These are phyloP conservation scores for Uloborus plumipes DNA, from an alignment of 2,888 invertebrate species.

Conservation along the genomic window DNA sequence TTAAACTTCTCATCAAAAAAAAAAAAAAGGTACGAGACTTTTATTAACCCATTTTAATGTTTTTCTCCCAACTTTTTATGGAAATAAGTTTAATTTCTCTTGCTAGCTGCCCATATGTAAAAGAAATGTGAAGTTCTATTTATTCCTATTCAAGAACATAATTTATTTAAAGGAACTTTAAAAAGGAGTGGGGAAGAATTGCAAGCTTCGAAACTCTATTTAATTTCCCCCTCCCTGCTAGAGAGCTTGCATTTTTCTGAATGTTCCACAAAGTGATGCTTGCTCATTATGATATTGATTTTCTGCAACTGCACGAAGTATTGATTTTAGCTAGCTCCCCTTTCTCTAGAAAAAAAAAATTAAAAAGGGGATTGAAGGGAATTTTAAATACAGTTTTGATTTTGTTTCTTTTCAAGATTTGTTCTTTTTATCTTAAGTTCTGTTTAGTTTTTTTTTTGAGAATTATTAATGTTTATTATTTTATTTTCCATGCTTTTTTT, in stretches of 20 bases:
- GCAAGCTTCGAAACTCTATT: slow-evolving; percentile 31
- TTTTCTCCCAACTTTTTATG: too few species aligned
- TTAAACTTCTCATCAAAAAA: too few species aligned
- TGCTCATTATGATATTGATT: slow-evolving; percentile 64
- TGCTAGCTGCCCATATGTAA: too few species aligned
- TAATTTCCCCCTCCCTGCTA: slow-evolving; percentile 33
- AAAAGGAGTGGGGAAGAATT: slow-evolving; percentile 5
- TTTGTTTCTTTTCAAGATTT: too few species aligned
- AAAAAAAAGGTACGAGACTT: too few species aligned
- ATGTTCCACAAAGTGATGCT: slow-evolving; percentile 53
- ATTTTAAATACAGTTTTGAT: slow-evolving; percentile 28
- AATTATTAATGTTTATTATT: too few species aligned
- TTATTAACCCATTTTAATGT: too few species aligned
- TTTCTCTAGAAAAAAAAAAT: slow-evolving; percentile 35
- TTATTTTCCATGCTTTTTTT: not conserved
- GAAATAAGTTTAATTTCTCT: too few species aligned
- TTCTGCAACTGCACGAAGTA: slow-evolving; percentile 62
- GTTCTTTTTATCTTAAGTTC: slow-evolving; percentile 6
- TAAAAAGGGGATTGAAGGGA: slow-evolving; percentile 28
- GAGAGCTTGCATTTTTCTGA: slow-evolving; percentile 61
- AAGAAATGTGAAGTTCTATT: too few species aligned
- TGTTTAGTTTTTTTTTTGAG: not conserved
- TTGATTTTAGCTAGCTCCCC: slow-evolving; percentile 43
- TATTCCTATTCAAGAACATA: slow-evolving; percentile 3
- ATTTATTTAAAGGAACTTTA: slow-evolving; percentile 36